These are phyloP conservation scores for Corythoichthys haematopterus DNA, from an alignment of 2,113 vertebrate genomes.

Conservation along the genomic window DNA sequence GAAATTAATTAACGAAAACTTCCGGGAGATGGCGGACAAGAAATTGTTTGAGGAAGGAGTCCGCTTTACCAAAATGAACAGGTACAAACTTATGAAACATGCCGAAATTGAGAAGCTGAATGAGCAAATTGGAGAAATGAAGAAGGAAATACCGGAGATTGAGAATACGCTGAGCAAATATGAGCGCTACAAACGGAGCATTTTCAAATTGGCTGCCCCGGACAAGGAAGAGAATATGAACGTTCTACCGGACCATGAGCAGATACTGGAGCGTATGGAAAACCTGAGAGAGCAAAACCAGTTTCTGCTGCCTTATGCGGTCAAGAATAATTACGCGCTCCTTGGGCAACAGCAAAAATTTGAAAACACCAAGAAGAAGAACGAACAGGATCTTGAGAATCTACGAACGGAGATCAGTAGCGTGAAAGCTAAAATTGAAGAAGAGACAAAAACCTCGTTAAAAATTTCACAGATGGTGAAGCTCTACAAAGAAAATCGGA, in stretches of 20 bases:
- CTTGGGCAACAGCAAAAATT: conserved; percentile 7
- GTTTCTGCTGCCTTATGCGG: conserved; percentile 5
- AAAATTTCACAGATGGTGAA: conserved; percentile 11
- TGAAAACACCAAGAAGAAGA: conserved; percentile 4
- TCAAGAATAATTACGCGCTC: conserved; percentile 3
- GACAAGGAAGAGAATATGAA: neutral
- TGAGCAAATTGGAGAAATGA: neutral
- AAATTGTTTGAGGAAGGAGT: conserved; percentile 1
- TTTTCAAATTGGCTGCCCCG: neutral
- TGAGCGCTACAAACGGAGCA: conserved; percentile 6
- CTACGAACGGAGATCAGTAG: neutral
- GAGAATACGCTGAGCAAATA: conserved; percentile 3
- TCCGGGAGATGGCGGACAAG: neutral
- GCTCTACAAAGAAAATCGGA: conserved; percentile 6
- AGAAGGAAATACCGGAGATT: conserved; percentile 4
- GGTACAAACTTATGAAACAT: neutral
- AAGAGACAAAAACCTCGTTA: conserved; percentile 1
- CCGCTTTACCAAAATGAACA: conserved; percentile 4
- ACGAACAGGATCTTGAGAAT: neutral
- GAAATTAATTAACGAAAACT: conserved; percentile 7
- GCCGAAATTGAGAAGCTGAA: neutral
- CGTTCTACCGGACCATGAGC: neutral
- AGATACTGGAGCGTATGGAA: conserved; percentile 4
- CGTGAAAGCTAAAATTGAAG: conserved; percentile 1
- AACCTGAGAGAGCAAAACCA: conserved; percentile 7